Percentiles rank a stretch among this genome's conserved stretches.
Evolutionary conservation across 2,797 vertebrate species (phyloP).

Genomic region (Alcedo quadribrachys): DNA sequence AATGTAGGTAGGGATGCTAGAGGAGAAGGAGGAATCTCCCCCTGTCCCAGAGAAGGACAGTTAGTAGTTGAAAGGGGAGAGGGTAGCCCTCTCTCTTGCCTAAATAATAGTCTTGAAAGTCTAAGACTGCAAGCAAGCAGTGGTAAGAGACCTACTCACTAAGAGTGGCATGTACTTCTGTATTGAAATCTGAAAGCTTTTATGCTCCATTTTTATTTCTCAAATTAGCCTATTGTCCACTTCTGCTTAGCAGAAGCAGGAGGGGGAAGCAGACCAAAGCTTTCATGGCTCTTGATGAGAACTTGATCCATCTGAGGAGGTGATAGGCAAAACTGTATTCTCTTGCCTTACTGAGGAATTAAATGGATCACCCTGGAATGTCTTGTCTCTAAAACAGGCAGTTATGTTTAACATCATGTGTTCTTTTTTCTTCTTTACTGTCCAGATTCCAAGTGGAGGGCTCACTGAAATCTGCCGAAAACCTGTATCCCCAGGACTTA

Average conservation of each 20-base stretch:
- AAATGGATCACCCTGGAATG: neutral
- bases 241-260: neutral
- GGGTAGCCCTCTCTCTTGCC: neutral
- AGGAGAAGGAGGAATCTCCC: neutral
- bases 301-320: neutral
- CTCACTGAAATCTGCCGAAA: conserved; percentile 94
- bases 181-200: neutral
- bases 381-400: neutral
- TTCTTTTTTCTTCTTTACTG: neutral
- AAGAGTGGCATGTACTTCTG: neutral
- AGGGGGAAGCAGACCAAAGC: neutral
- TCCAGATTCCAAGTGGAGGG: conserved; percentile 93
- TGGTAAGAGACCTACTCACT: neutral
- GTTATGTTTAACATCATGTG: neutral
- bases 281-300: neutral
- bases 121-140: neutral
- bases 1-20: neutral
- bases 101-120: neutral
- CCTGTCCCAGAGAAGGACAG: neutral
- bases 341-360: neutral
- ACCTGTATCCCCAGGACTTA: conserved; percentile 82
- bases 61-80: neutral
- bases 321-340: neutral
- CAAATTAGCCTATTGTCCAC: neutral
- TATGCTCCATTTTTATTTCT: neutral